Percentiles rank a stretch among this genome's conserved stretches.
These are phyloP conservation scores for Drosophila equinoxialis DNA, from an alignment of 1,140 invertebrate species.

Conservation along the genomic window DNA sequence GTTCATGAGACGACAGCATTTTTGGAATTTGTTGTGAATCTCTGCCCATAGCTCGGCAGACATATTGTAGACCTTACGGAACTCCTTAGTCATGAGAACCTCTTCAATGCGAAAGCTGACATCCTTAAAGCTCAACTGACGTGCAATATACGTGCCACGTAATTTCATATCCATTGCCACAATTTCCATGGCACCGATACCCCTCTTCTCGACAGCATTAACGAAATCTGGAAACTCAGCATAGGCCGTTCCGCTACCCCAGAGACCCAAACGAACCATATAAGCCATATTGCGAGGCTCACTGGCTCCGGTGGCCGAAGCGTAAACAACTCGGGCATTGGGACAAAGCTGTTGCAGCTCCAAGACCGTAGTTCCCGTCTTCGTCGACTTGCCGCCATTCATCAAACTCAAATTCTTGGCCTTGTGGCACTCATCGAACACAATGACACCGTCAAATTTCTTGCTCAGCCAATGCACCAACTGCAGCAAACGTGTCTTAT, in stretches of 20 bases:
- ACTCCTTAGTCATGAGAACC: slow-evolving; percentile 93
- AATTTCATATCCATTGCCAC: slow-evolving; percentile 99
- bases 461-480: slow-evolving; percentile 97
- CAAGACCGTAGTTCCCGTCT: slow-evolving; percentile 94
- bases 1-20: slow-evolving; percentile 96
- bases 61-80: slow-evolving; percentile 95
- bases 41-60: slow-evolving; percentile 98
- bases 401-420: slow-evolving; percentile 98
- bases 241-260: slow-evolving; percentile 98
- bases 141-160: slow-evolving; percentile 98
- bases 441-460: slow-evolving; percentile 96
- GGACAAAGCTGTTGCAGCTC: slow-evolving; percentile 97
- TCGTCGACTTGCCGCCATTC: slow-evolving; percentile 95
- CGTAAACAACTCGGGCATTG: slow-evolving; percentile 97
- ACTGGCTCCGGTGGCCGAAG: slow-evolving; percentile 98
- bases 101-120: slow-evolving; percentile 98
- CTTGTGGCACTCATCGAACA: slow-evolving; percentile 99
- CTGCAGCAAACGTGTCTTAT: slow-evolving; percentile 96
- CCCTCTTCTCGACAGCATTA: slow-evolving; percentile 96
- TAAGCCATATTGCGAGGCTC: slow-evolving; percentile 99
- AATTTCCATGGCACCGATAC: slow-evolving; percentile 99
- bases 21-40: slow-evolving; percentile 95
- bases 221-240: slow-evolving; percentile 97
- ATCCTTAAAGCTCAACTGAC: slow-evolving; percentile 98
- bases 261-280: slow-evolving; percentile 99